Base-by-base conservation (phyloP, 2,888 invertebrate genomes). In the Muscina levida region DNA sequence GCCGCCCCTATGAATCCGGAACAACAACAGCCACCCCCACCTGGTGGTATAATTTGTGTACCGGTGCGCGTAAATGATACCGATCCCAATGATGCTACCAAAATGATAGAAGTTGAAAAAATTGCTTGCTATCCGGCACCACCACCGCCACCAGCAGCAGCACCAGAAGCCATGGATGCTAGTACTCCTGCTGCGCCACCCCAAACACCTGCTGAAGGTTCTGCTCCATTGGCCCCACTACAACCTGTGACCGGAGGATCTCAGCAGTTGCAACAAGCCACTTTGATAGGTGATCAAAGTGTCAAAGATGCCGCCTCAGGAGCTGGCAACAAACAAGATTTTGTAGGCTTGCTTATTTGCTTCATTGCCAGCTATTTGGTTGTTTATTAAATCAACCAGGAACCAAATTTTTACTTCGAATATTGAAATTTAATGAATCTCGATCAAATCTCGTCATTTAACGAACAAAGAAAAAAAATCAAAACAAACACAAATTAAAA, bases 71-170 rank as follows among this genome's bases (percentile, higher is more conserved):
- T 88, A 13, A 90, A 90, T 83, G 89, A 89, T 82, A 89, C 90
- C 59, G 90, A 89, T 86, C 89, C 90, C n/a, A 79, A 83, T 24
- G 89, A 90, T 82, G 84, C 85, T 70, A 86, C 72, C 39, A 90
- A 90, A 83, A 87, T 87, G 83, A 84, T 86, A 48, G 87, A 88
- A 74, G 88, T 89, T 2, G 87, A 90, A 77, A 88, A 89, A 72
- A 84, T 88, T 62, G 89, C 88, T 56, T 90, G 90, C 81, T 90
- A 89, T 82, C 89, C 89, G 73, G 88, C 88, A 19, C 88, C 89
- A 15, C 84, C 87, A 6, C 84, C 86, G 17, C 82, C 86, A 62
- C 59, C 70, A 39, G 70, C 82, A 10, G 71, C 82, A 37, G 85
- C 84, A 71, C 84, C 82, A 17, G 84, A 80, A 19, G 68, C 77